Base-by-base conservation (phyloP, 2,113 vertebrate species). In the Eulemur rufifrons region DNA sequence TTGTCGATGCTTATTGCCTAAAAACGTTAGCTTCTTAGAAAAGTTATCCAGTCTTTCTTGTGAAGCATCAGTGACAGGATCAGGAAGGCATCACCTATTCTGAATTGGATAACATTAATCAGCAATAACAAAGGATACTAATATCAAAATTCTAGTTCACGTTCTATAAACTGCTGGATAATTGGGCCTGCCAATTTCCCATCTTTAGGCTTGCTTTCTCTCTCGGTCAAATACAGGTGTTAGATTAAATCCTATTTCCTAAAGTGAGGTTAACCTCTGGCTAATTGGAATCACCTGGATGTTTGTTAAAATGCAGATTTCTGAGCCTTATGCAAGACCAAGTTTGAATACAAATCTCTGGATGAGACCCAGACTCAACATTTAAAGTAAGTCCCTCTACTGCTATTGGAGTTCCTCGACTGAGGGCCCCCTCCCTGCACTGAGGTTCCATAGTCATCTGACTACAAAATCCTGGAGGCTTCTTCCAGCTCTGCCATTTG, bases 251-350 rank as follows among this genome's bases (percentile, higher is more conserved):
- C 45, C 71, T 45, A 81, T 96, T 94, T 83, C 64, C 78, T 93
- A 52, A 92, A 93, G 45, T 42, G 32, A 66, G 4, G 11, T 81
- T 94, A 86, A 81, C n/a, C 4, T 93, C 50, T 86, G 29, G 13
- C 18, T 85, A 91, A 83, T 52, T 18, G 89, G 42, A 93, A 83
- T 89, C 59, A 77, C 42, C 71, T 23, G 71, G 2, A 25, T 78
- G 27, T 56, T 71, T 83, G 50, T 91, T 88, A 88, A 89, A 82
- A 89, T 88, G 39, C 34, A 94, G 86, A 91, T 91, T 89, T 47
- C 56, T 82, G 15, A 93, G 61, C 23, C 32, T 73, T 54, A 45
- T 78, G 39, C 69, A 20, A 34, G 45, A 73, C 4, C 15, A 92
- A 89, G 5, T 69, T 74, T 39, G 18, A 83, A 80, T 69, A 20